Base-by-base conservation (phyloP, 2,888 invertebrate species). In the Drosophila pseudotakahashii region DNA sequence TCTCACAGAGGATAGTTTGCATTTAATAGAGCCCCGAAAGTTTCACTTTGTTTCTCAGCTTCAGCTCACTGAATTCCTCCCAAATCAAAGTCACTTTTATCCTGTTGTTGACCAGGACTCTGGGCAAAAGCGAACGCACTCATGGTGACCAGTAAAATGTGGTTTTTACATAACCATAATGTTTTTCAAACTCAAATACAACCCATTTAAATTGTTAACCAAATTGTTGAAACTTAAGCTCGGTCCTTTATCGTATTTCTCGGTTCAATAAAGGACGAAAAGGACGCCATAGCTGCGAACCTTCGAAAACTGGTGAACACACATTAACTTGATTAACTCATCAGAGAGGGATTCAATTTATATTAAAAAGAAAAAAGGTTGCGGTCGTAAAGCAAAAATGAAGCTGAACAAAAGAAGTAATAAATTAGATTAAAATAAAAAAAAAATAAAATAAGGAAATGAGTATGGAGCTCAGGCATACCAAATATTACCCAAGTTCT, bases 291-390 rank as follows among this genome's bases (percentile, higher is more conserved):
- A 14, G 19, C 19, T 19, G 3, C 19, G 3, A 41, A 4, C 41
- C 14, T 2, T 16, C 16, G 16, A 9, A 41, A 10, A 10, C 16
- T 41, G 41, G 14, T 41, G 41, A 41, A 4, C 14, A 44, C 14
- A 44, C 44, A 44, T 44, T 44, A 44, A 23, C 23, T 23, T 44
- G 44, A 44, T 44, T 44, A 44, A 44, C 23, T 44, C 23, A 44
- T n/a, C 44, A 44, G 23, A 26, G 13, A 44, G 13, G 23, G n/a
- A n/a, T n/a, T 44, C 13, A 3, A 6, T 23, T 44, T 44, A 19
- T 23, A 44, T 23, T 16, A 23, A 7, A 7, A 19, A 10, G 10
- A 9, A 41, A 41, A 16, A 41, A 16, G 14, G 41, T 10, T 10
- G 16, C 9, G 41, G 10, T 34, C 34, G 34, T 34, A 34, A 34